Conservation (phyloP, 2,888 invertebrate genomes). For the Drosophila neotestacea region DNA sequence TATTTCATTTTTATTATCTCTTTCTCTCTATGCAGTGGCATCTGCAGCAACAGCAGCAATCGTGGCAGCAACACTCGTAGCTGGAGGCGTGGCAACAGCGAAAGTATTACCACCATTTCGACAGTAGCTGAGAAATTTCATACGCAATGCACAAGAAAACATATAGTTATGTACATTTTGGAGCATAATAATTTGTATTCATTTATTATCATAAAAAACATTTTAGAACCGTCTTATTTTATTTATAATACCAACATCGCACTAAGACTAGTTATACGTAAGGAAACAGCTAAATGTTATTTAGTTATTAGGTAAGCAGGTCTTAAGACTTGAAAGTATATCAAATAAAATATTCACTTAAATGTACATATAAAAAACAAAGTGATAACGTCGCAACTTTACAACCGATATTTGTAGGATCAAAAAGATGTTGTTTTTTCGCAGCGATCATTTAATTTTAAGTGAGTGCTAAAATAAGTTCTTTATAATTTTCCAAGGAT, state of each 20-base stretch:
- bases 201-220: too few relatives aligned
- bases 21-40: conserved; percentile 29
- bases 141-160: too few relatives aligned
- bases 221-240: too few relatives aligned
- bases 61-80: background rate
- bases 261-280: too few relatives aligned
- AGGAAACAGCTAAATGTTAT: too few relatives aligned
- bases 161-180: too few relatives aligned
- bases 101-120: background rate
- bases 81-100: background rate
- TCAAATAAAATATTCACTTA: background rate
- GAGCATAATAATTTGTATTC: too few relatives aligned
- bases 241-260: too few relatives aligned
- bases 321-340: background rate
- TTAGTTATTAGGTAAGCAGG: too few relatives aligned
- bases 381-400: background rate
- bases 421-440: background rate
- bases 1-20: conserved; percentile 85
- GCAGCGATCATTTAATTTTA: background rate
- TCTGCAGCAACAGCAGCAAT: conserved; percentile 14
- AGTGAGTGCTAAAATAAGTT: conserved; percentile 1
- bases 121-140: background rate
- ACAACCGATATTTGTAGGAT: background rate
- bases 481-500: background rate
- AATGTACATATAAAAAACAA: background rate